These are phyloP conservation scores for Peromyscus nudipes DNA, from an alignment of 2,797 vertebrate species.

Conservation along the genomic window DNA sequence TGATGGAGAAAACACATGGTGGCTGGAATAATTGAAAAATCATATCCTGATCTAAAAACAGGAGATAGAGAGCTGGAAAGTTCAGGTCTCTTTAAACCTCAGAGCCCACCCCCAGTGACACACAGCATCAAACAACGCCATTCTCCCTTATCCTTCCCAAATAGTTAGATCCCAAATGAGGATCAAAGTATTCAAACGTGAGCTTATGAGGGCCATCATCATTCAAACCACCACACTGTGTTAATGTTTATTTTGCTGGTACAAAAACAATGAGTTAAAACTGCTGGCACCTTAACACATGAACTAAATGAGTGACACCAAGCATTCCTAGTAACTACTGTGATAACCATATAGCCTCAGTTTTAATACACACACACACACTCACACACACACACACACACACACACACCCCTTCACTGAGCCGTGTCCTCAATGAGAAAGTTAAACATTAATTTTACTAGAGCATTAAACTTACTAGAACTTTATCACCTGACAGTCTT, in stretches of 20 bases:
- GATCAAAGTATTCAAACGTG: background rate
- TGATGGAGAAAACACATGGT: background rate
- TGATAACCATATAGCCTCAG: background rate
- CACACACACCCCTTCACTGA: background rate
- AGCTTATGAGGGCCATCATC: too few relatives aligned
- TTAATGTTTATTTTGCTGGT: background rate
- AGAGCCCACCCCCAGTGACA: background rate
- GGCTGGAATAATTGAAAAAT: background rate
- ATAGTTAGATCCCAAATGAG: background rate
- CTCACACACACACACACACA: background rate
- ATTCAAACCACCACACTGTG: background rate
- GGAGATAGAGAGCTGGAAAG: background rate
- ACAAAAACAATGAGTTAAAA: background rate
- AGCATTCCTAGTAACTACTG: background rate
- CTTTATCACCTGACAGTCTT: background rate
- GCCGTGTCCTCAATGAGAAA: background rate
- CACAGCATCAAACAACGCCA: background rate
- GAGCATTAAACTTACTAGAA: background rate
- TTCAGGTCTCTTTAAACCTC: background rate
- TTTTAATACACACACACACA: background rate
- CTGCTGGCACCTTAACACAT: background rate
- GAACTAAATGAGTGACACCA: background rate
- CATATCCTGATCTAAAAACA: background rate
- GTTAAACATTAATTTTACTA: background rate
- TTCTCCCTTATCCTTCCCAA: too few relatives aligned